Conservation (phyloP, 2,888 invertebrate genomes). For the Pollenia angustigena region DNA sequence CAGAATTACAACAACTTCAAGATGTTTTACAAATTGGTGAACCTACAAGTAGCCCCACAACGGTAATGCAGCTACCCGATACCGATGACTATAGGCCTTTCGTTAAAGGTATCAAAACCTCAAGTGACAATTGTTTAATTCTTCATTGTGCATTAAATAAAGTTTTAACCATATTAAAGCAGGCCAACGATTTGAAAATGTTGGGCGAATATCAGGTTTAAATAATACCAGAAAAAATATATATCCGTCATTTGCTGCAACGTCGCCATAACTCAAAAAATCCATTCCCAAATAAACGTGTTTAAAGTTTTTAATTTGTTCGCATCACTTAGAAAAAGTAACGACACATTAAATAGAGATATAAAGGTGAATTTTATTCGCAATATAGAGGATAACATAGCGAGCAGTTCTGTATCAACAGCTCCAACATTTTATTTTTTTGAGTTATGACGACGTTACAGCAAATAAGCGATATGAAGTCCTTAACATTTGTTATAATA, state of each 20-base stretch:
- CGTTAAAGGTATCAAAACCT: conserved; percentile 90
- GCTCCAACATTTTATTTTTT: too few relatives aligned
- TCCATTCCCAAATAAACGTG: too few relatives aligned
- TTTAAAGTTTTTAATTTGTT: too few relatives aligned
- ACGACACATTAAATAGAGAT: too few relatives aligned
- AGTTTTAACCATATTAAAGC: conserved; percentile 87
- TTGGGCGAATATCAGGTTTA: conserved; percentile 90
- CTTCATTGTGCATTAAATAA: conserved; percentile 90
- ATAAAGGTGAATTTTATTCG: too few relatives aligned
- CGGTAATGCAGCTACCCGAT: conserved; percentile 87
- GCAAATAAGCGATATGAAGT: too few relatives aligned
- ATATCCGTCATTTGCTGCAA: background rate
- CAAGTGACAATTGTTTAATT: conserved; percentile 89
- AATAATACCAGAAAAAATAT: background rate
- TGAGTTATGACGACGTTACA: too few relatives aligned
- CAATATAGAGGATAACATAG: too few relatives aligned
- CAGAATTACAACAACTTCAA: conserved; percentile 90
- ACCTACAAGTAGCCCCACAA: conserved; percentile 88
- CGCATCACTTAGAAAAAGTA: too few relatives aligned
- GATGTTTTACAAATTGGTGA: conserved; percentile 90
- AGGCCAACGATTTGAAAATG: conserved; percentile 93
- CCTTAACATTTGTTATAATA: background rate
- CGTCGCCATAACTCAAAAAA: too few relatives aligned
- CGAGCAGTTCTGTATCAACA: too few relatives aligned
- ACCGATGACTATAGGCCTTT: conserved; percentile 86